Evolutionary conservation across 2,797 vertebrate genomes (phyloP).

Genomic region (Artibeus jamaicensis): DNA sequence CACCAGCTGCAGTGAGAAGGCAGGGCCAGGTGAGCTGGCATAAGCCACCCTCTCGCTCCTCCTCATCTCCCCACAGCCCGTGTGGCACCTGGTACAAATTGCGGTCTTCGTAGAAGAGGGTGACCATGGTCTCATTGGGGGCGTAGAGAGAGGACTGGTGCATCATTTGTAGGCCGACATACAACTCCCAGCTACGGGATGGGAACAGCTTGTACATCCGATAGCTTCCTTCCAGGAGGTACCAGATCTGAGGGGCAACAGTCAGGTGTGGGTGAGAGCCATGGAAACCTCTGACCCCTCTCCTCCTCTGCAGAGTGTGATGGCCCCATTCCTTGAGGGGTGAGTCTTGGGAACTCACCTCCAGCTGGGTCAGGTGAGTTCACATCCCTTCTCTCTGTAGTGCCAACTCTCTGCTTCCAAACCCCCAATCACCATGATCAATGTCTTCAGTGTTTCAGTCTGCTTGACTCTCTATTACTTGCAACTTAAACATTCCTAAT

Average conservation of each 20-base stretch:
- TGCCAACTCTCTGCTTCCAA: background rate
- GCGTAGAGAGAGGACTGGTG: background rate
- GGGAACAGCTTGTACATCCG: conserved; percentile 57
- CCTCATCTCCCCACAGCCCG: fast-evolving
- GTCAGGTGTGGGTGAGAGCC: background rate
- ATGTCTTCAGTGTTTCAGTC: background rate
- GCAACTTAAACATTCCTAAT: background rate
- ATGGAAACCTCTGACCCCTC: background rate
- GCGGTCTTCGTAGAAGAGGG: conserved; percentile 69
- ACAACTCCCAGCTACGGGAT: conserved; percentile 54
- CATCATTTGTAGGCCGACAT: conserved; percentile 49
- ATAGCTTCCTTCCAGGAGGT: conserved; percentile 69
- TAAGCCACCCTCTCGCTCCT: background rate
- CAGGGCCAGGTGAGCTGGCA: background rate
- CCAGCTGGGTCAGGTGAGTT: background rate
- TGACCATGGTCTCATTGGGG: conserved; percentile 41
- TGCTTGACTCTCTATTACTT: background rate
- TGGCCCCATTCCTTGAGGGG: background rate
- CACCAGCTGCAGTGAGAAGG: conserved; percentile 64
- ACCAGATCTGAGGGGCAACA: conserved; percentile 75
- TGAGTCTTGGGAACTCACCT: background rate
- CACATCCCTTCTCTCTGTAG: background rate
- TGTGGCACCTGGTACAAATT: conserved; percentile 71
- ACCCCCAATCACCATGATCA: background rate
- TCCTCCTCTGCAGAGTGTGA: background rate